These are phyloP conservation scores for Gari tellinella DNA, from an alignment of 2,888 invertebrate genomes.

Conservation along the genomic window DNA sequence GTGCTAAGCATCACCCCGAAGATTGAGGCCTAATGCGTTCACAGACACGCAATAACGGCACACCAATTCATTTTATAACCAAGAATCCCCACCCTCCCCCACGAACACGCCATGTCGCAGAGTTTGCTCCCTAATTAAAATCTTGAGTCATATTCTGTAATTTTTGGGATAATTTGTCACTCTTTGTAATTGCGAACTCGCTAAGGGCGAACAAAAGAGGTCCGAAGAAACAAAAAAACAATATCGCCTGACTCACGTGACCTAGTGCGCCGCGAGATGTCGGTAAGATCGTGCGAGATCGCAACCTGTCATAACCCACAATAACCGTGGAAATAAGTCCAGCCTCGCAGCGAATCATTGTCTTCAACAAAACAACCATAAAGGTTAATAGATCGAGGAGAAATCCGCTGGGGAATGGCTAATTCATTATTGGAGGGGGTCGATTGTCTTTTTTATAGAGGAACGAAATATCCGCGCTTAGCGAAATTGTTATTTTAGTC, in stretches of 20 bases:
- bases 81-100: background rate
- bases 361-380: conserved; percentile 20
- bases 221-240: conserved; percentile 22
- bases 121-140: conserved; percentile 43
- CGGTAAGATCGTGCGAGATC: conserved; percentile 36
- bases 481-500: too few relatives aligned
- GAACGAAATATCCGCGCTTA: too few relatives aligned
- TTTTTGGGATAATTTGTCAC: conserved; percentile 51
- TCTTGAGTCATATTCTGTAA: conserved; percentile 54
- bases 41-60: conserved; percentile 15
- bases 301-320: conserved; percentile 37
- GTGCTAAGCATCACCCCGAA: conserved; percentile 41
- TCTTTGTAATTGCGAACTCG: conserved; percentile 9
- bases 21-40: too few relatives aligned
- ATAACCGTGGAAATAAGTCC: conserved; percentile 23
- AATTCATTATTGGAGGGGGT: background rate
- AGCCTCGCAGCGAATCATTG: conserved; percentile 17
- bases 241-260: conserved; percentile 43
- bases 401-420: background rate
- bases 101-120: background rate
- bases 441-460: too few relatives aligned
- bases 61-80: conserved; percentile 33
- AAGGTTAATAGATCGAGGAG: conserved; percentile 15
- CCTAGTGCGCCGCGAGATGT: conserved; percentile 31
- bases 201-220: conserved; percentile 40